Base-by-base conservation (phyloP, 2,888 invertebrate species). In the Parelbella ahira region DNA sequence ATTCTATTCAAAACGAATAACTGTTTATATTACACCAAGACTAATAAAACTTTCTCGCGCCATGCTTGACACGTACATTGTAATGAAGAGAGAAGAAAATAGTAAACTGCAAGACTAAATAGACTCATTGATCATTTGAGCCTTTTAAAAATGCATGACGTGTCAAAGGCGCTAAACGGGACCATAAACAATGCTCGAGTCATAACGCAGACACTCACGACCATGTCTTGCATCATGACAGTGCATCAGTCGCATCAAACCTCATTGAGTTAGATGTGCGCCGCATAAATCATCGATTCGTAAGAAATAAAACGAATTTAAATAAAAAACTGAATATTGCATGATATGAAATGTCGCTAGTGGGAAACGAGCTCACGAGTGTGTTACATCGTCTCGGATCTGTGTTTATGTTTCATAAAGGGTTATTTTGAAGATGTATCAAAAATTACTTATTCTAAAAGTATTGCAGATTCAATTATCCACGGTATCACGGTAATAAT, bases 221-320 rank as follows among this genome's bases (percentile, higher is more conserved):
- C 66, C 28, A 13, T 68, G 73, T 74, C 72, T 68, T 66, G 59
- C 57, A 65, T 70, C 77, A 75, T 70, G 74, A 76, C 80, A 77
- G 78, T 74, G 78, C 74, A 83, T 82, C 75, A 79, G 75, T 66
- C 68, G 63, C 67, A 69, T 63, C 80, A 80, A 77, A 82, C 75
- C 66, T 77, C 84, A 82, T 84, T 83, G 79, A 82, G 68, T 72
- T 66, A 68, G 74, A 73, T 54, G 49, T 72, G 74, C 74, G 69
- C 55, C 60, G 57, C 63, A 68, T 77, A 68, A 76, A 78, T 76
- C 67, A 65, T 61, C 54, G 60, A 68, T 63, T 60, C 58, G 69
- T 68, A 69, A 60, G 68, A 75, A 70, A 71, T 72, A 68, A 71
- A 71, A 64, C 54, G 60, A 53, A 64, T 62, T 62, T 56, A 47